Conservation (phyloP, 2,797 vertebrate species). For the Ptychadena robeensis region DNA sequence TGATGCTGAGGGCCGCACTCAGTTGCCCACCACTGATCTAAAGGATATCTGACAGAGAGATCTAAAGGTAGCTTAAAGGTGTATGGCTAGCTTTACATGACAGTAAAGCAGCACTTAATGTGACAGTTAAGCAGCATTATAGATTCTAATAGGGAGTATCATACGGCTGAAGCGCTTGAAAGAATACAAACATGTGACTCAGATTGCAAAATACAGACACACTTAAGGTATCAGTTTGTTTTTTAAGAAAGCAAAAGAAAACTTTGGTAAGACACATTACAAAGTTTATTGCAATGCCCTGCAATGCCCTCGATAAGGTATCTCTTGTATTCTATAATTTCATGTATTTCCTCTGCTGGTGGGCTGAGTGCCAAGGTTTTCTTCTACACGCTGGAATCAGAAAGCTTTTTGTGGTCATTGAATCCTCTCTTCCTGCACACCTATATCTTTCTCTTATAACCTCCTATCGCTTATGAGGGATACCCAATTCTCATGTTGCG, state of each 20-base stretch:
- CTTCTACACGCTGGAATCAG: slow-evolving; percentile 42
- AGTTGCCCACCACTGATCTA: too few relatives aligned
- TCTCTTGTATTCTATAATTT: slow-evolving; percentile 39
- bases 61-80: too few relatives aligned
- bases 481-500: slow-evolving; percentile 28
- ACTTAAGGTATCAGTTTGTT: background rate
- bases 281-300: slow-evolving; percentile 19
- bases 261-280: slow-evolving; percentile 5
- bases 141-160: too few relatives aligned
- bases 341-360: slow-evolving; percentile 49
- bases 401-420: slow-evolving; percentile 36
- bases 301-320: slow-evolving; percentile 29
- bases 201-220: too few relatives aligned
- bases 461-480: slow-evolving; percentile 41
- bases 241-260: background rate
- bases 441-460: slow-evolving; percentile 43
- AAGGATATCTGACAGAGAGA: too few relatives aligned
- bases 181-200: too few relatives aligned
- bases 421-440: slow-evolving; percentile 28
- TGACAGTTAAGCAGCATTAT: too few relatives aligned
- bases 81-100: too few relatives aligned
- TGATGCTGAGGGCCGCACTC: too few relatives aligned
- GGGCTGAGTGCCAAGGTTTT: slow-evolving; percentile 46
- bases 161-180: too few relatives aligned
- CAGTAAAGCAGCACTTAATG: too few relatives aligned